A percentile compares a stretch with the other conserved stretches of the same genome.
These are phyloP conservation scores for Sylvilagus floridanus DNA, from an alignment of 2,797 vertebrate species.

Conservation along the genomic window DNA sequence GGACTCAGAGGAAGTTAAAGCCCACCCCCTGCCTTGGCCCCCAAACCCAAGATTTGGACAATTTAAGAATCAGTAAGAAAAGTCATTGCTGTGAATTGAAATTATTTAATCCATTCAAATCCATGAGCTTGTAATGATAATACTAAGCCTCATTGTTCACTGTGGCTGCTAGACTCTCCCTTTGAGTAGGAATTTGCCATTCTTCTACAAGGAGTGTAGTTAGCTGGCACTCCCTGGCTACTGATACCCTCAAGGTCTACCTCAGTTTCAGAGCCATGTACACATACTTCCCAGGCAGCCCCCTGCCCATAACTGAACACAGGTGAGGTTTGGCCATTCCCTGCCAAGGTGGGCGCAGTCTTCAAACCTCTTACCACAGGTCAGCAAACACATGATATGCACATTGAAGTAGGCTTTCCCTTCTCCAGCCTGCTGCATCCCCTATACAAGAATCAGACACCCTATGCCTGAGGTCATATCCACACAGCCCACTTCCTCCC, in stretches of 20 bases:
- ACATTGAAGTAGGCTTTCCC: neutral
- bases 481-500: neutral
- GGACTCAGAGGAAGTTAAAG: neutral
- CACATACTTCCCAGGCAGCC: neutral
- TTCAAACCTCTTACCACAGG: neutral
- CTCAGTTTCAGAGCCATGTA: neutral
- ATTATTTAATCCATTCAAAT: conserved; percentile 7
- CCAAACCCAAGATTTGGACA: neutral
- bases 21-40: neutral
- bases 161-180: neutral
- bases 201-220: neutral
- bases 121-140: neutral
- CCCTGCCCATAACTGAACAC: neutral
- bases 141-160: neutral
- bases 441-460: neutral
- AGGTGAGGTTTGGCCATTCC: neutral
- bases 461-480: neutral
- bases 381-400: neutral
- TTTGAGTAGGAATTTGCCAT: neutral
- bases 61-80: neutral
- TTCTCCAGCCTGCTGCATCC: too few species aligned
- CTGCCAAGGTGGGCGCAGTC: neutral
- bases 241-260: neutral
- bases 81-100: neutral
- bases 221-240: neutral